phyloP scores from a whole-genome alignment of 2,888 invertebrate genomes.

The Pandemis corylana region DNA sequence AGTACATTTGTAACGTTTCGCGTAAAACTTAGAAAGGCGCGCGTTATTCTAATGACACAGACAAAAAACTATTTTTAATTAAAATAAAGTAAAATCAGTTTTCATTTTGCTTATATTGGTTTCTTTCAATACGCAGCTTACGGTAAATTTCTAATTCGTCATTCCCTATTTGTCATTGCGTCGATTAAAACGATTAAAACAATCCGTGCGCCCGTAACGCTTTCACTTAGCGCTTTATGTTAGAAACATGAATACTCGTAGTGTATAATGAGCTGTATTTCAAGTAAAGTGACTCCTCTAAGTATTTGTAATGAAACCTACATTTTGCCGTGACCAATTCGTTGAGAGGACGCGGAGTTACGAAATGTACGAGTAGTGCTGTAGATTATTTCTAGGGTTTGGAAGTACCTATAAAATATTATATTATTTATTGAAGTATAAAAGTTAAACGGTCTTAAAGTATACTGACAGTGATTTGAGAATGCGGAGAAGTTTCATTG shows the following conservation, averaged over 20 bases:
- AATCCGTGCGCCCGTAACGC: conserved; percentile 15
- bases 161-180: conserved; percentile 21
- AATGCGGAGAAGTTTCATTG: no score
- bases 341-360: conserved; percentile 37
- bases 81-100: neutral
- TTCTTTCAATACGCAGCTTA: neutral
- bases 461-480: no score
- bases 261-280: conserved; percentile 27
- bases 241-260: conserved; percentile 12
- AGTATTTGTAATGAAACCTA: conserved; percentile 45
- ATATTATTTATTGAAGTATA: no score
- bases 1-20: no score
- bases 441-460: no score
- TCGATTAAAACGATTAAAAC: neutral
- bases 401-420: no score
- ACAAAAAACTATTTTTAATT: no score
- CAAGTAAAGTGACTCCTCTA: conserved; percentile 26
- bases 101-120: neutral
- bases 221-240: conserved; percentile 29
- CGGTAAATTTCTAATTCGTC: conserved; percentile 23
- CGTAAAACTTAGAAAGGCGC: no score
- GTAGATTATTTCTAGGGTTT: neutral
- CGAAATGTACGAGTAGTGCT: conserved; percentile 14
- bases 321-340: conserved; percentile 46
- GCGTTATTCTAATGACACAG: no score